phyloP scores from a whole-genome alignment of 2,797 vertebrate genomes.

The Arnoldichthys spilopterus region DNA sequence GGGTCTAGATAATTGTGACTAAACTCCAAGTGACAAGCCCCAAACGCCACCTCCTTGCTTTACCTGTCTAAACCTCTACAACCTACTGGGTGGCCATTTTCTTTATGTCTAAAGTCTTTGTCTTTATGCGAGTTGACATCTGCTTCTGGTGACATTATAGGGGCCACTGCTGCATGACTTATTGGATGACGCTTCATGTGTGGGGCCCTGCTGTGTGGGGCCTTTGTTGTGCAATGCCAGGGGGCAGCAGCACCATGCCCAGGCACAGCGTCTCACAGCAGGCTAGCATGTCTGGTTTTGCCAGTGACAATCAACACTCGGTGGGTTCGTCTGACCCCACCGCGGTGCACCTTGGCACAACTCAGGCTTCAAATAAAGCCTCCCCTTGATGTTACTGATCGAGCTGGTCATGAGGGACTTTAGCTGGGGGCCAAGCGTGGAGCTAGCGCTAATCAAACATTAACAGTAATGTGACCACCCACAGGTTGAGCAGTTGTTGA shows the following conservation, averaged over 20 bases:
- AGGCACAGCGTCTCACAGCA: conserved; percentile 33
- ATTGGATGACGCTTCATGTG: conserved; percentile 22
- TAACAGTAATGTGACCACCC: conserved; percentile 30
- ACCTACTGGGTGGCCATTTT: conserved; percentile 36
- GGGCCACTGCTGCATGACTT: conserved; percentile 14
- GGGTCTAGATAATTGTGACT: conserved; percentile 39
- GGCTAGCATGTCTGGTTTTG: conserved; percentile 40
- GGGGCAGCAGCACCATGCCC: conserved; percentile 32
- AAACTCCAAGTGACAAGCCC: conserved; percentile 34
- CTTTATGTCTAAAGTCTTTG: conserved; percentile 42
- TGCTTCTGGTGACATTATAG: conserved; percentile 38
- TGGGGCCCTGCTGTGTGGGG: background rate
- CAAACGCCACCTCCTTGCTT: conserved; percentile 35
- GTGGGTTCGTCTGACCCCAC: background rate
- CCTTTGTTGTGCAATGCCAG: conserved; percentile 38
- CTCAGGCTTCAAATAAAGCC: conserved; percentile 7
- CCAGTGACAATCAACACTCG: conserved; percentile 14
- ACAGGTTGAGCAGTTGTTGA: conserved; percentile 55
- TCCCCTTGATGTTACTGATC: conserved; percentile 11
- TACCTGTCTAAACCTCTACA: conserved; percentile 34
- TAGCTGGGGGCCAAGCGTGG: conserved; percentile 8
- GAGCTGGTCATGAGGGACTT: conserved; percentile 8
- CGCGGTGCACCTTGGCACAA: conserved; percentile 22
- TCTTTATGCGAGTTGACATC: conserved; percentile 47
- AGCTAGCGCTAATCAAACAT: conserved; percentile 33